Conservation (phyloP, 2,888 invertebrate species). For the Physocephala rufipes region DNA sequence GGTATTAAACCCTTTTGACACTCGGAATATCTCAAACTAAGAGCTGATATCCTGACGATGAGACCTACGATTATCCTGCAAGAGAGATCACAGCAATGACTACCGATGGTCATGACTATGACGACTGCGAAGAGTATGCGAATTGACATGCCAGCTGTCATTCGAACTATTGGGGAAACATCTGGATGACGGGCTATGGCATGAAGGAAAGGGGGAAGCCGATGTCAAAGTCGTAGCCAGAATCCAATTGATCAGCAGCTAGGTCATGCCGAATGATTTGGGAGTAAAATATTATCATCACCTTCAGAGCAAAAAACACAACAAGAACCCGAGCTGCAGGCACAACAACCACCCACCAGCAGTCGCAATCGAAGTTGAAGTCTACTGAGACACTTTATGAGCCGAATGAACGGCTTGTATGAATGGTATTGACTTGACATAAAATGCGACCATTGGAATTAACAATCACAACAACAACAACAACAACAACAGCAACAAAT, state of each 20-base stretch:
- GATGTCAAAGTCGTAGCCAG: too few relatives aligned
- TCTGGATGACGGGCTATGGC: too few relatives aligned
- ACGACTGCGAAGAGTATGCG: conserved; percentile 6
- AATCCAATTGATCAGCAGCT: too few relatives aligned
- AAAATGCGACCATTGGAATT: conserved; percentile 11
- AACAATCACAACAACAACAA: neutral
- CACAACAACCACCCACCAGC: neutral
- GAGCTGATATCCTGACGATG: conserved; percentile 17
- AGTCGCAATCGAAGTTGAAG: neutral
- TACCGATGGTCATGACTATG: neutral
- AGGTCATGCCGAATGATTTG: too few relatives aligned
- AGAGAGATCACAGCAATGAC: conserved; percentile 13
- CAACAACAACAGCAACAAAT: neutral
- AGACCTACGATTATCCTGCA: conserved; percentile 3
- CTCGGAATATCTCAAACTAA: conserved; percentile 26
- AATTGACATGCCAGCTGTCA: neutral
- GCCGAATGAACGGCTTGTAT: neutral
- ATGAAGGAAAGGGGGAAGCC: too few relatives aligned
- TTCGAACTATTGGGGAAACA: neutral
- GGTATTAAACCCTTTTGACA: conserved; percentile 32
- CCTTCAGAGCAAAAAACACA: neutral
- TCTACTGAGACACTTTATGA: conserved; percentile 13
- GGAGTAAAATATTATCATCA: neutral
- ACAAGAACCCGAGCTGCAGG: neutral
- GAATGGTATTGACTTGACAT: conserved; percentile 7